These are phyloP conservation scores for Halichoerus grypus DNA, from an alignment of 2,113 vertebrate genomes.

Conservation along the genomic window DNA sequence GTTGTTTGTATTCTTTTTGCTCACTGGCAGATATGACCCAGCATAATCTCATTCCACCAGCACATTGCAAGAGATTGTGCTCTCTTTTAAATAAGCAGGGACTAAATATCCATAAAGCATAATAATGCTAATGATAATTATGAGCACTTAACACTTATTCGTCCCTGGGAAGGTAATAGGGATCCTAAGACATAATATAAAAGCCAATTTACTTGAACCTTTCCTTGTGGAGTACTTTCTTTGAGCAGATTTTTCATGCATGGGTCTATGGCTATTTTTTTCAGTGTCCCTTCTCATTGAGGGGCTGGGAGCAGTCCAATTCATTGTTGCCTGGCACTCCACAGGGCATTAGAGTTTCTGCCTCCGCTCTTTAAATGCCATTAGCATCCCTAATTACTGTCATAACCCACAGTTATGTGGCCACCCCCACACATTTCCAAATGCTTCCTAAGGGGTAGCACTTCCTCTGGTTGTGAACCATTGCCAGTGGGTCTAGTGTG, in stretches of 20 bases:
- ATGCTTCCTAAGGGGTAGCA: neutral
- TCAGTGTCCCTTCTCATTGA: neutral
- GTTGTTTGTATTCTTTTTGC: slow-evolving; percentile 12
- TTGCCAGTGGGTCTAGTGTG: neutral
- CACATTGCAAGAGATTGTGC: neutral
- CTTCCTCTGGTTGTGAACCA: neutral
- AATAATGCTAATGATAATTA: slow-evolving; percentile 8
- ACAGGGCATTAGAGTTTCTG: neutral
- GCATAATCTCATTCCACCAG: slow-evolving; percentile 37
- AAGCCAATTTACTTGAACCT: neutral
- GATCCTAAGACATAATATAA: neutral
- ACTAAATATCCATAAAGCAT: neutral
- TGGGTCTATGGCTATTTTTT: neutral
- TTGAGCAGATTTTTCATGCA: neutral
- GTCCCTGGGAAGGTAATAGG: neutral
- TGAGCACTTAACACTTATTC: neutral
- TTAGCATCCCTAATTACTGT: neutral
- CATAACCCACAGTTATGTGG: neutral
- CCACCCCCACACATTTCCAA: neutral
- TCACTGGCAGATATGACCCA: slow-evolving; percentile 14
- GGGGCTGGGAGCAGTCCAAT: neutral
- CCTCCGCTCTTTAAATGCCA: neutral
- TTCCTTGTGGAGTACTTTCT: neutral
- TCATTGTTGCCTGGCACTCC: neutral
- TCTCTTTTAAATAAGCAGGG: slow-evolving; percentile 3